Evolutionary conservation across 2,888 invertebrate species (phyloP), one percentile per base, ranked within the genome.

Genomic region (Trissonchulus sp.): DNA sequence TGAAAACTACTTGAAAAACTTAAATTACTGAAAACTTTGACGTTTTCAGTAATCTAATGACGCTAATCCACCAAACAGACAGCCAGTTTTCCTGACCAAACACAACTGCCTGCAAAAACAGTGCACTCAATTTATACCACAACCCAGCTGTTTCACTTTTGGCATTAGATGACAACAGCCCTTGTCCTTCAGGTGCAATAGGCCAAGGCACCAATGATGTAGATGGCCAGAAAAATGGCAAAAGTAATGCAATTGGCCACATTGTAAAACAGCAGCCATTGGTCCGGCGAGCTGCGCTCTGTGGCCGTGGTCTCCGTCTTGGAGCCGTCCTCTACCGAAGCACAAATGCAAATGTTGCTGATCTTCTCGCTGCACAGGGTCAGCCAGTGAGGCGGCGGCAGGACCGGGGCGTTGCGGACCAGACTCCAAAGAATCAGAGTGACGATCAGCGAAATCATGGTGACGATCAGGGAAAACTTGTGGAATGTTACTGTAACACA

Each of bases 341-440:
- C 34, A n/a, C 71, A 69, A 36, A 69, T 8, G 15, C 28, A 23
- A 15, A 31, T n/a, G 34, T 69, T 23, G 34, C 36, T 37, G 34
- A 69, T 36, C 34, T 37, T 34, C n/a, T 69, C 71, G 35, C 36
- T 69, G n/a, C 28, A 23, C 15, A 69, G 31, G n/a, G 35, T 69
- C 35, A 69, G 36, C 28, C n/a, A 31, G 37, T 69, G 71, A 33
- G 71, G 71, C 71, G 71, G 71, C 37, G 71, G 71, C 31, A 65
- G 31, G 28, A 28, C 23, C 8, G 48, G 48, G 18, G 35, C 68
- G 33, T 65, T 65, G 8, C 68, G 68, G n/a, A 33, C 35, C 33
- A 65, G 68, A 34, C 68, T 34, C 68, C 68, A 65, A 18, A 65
- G 8, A 28, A 65, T 34, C 31, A 65, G 28, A 65, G 68, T 33